These are phyloP conservation scores for Garrulus glandarius DNA, from an alignment of 2,797 vertebrate genomes.

Conservation along the genomic window DNA sequence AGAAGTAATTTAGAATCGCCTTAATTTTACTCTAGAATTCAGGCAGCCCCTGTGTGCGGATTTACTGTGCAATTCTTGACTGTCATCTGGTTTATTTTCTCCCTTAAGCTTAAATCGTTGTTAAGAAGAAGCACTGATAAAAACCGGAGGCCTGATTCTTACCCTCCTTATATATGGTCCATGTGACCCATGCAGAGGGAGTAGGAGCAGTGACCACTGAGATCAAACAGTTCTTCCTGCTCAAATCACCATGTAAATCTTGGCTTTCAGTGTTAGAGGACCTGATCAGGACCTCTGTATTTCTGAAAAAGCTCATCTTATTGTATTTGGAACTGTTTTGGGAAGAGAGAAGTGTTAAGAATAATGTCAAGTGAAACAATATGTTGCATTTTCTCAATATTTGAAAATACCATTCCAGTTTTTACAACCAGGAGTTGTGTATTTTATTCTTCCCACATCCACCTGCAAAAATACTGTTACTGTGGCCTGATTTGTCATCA, in stretches of 20 bases:
- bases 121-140: background rate
- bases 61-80: background rate
- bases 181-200: background rate
- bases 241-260: background rate
- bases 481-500: background rate
- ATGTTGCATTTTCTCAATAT: background rate
- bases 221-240: background rate
- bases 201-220: background rate
- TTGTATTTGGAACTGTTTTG: background rate
- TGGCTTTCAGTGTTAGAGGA: background rate
- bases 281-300: background rate
- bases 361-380: background rate
- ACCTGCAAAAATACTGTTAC: background rate
- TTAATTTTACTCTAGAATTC: conserved; percentile 17
- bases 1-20: conserved; percentile 3
- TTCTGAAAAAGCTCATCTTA: background rate
- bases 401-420: background rate
- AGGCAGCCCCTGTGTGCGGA: background rate
- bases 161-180: background rate
- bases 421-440: background rate
- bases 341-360: background rate
- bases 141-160: background rate
- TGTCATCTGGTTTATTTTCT: background rate
- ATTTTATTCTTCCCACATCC: background rate
- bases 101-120: background rate